Base-by-base conservation (phyloP, 2,888 invertebrate species). In the Sceliomorpha sp. region DNA sequence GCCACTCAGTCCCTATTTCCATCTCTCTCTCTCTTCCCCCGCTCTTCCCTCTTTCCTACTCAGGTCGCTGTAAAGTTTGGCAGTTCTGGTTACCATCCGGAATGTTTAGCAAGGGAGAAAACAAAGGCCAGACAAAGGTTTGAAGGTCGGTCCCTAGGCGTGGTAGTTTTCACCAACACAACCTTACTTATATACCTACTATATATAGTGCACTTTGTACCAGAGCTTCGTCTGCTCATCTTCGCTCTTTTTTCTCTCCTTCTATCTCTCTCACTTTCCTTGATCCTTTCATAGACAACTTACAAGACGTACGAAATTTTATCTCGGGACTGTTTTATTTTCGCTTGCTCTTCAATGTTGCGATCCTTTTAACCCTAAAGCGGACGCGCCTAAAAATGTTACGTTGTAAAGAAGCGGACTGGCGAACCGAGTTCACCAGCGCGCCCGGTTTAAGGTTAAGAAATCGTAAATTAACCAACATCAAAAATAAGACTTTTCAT, bases 101-200 rank as follows among this genome's bases (percentile, higher is more conserved):
- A 20, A 2, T 20, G 20, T 20, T 2, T 20, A 20, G 20, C 20
- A 20, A 20, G 17, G 9, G 17, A 32, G 45, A 39, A 15, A 24
- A 53, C 51, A 39, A 39, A 59, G 15, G 37, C 26, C 13, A 58
- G 17, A 34, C 45, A 44, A 24, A 27, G 53, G 31, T 36, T 17
- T 50, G 58, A 63, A 66, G 70, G 70, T 55, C 64, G 53, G 48
- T 50, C 20, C 58, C 53, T 63, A 62, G 71, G 71, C 67, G 71
- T 70, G 70, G 66, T 62, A 53, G 56, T 34, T 50, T 70, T 62
- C 44, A 47, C 44, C 66, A 44, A 51, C 56, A 70, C 50, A 64
- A 58, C 37, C 31, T 51, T 58, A 42, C 45, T 36, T 39, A 27
- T 47, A 39, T 32, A 14, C 17, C n/a, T n/a, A n/a, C n/a, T n/a